Conservation (phyloP, 2,797 vertebrate species). For the Serranus cabrilla region DNA sequence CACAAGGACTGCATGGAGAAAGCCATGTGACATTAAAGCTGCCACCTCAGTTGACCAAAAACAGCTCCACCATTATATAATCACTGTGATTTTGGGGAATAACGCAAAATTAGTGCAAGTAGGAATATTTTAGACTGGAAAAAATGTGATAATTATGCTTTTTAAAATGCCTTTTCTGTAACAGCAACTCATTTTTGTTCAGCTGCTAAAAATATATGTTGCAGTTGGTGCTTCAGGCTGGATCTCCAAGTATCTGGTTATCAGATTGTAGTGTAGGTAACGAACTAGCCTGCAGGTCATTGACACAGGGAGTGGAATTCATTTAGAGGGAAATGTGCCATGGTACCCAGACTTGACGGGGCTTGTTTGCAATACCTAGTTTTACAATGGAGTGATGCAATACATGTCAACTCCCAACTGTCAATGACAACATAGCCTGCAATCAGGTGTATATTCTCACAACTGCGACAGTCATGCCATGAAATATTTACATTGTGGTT, state of each 20-base stretch:
- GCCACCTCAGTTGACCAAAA: conserved; percentile 31
- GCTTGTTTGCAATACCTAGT: conserved; percentile 45
- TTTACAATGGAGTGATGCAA: conserved; percentile 40
- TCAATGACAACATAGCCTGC: conserved; percentile 18
- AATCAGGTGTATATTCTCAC: conserved; percentile 37
- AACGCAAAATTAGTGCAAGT: neutral
- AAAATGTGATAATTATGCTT: neutral
- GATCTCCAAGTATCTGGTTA: conserved; percentile 20
- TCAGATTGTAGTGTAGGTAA: conserved; percentile 5
- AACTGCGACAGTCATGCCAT: conserved; percentile 44
- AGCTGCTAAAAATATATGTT: neutral
- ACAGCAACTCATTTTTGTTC: neutral
- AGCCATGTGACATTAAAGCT: conserved; percentile 52
- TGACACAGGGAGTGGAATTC: conserved; percentile 36
- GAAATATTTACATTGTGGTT: conserved; percentile 71
- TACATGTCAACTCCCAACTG: neutral
- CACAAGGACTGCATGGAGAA: conserved; percentile 6
- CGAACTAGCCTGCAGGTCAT: conserved; percentile 4
- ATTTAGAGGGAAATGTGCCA: conserved; percentile 5
- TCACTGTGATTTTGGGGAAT: neutral
- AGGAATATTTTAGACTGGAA: neutral
- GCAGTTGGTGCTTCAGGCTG: neutral
- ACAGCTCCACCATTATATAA: conserved; percentile 13
- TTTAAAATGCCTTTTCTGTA: neutral
- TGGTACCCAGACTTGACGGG: conserved; percentile 45